phyloP scores from a whole-genome alignment of 2,888 invertebrate genomes.

The Syrphus vitripennis region DNA sequence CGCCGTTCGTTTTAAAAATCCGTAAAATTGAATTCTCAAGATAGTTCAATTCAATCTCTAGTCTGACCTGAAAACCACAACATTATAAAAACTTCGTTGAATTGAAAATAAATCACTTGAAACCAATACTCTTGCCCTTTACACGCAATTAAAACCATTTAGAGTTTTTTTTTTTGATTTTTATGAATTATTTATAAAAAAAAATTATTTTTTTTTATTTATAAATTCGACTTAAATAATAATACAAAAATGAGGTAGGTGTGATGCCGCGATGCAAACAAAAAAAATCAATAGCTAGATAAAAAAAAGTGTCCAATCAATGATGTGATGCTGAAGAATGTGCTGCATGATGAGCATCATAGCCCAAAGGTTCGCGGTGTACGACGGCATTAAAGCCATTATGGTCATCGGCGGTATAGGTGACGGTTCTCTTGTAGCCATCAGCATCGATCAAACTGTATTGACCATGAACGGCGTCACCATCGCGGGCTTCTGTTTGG shows the following conservation, averaged over 20 bases:
- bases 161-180: too few species aligned
- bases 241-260: slow-evolving; percentile 13
- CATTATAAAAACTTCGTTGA: too few species aligned
- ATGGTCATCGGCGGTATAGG: slow-evolving; percentile 82
- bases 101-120: too few species aligned
- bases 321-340: slow-evolving; percentile 49
- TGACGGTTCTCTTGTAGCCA: slow-evolving; percentile 82
- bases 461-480: slow-evolving; percentile 82
- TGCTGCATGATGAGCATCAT: slow-evolving; percentile 37
- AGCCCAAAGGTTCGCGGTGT: slow-evolving; percentile 79
- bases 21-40: too few species aligned
- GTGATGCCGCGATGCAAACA: not conserved
- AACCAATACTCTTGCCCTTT: not conserved
- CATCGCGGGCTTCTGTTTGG: slow-evolving; percentile 82
- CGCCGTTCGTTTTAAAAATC: too few species aligned
- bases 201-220: not conserved
- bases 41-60: too few species aligned
- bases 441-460: slow-evolving; percentile 82
- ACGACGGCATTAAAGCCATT: slow-evolving; percentile 83
- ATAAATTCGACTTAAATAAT: not conserved
- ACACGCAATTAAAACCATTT: not conserved
- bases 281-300: not conserved
- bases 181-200: not conserved
- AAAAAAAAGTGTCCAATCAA: slow-evolving; percentile 12
- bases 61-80: too few species aligned